Base-by-base conservation (phyloP, 2,113 vertebrate genomes). In the Calyptommatus sinebrachiatus region DNA sequence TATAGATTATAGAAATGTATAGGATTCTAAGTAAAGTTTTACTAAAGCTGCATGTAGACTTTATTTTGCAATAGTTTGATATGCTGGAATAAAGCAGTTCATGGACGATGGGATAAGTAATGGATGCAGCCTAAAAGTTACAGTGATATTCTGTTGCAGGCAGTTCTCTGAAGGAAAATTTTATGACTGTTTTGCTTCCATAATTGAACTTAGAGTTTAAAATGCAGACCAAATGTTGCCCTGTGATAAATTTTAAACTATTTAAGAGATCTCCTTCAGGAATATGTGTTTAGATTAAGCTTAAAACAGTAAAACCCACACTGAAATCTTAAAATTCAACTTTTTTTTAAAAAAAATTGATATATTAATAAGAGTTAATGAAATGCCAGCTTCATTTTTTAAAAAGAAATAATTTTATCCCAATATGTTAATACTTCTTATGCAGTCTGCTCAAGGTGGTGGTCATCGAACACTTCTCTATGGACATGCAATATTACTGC, bases 391-490 rank as follows among this genome's bases (percentile, higher is more conserved):
- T 68, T 68, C 35, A 29, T 20, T 68, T 68, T 21, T 67, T 29
- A 8, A 2, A 29, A 29, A 66, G 28, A 8, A 8, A 5, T 0
- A 0, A 29, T 79, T 79, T 85, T 71, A 53, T 76, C 76, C 11
- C 29, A 84, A 48, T 1, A 11, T 65, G 7, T 9, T 45, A 60
- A 5, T 88, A 2, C 57, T 57, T 20, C 78, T 81, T 41, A 31
- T 78, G 79, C 91, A 98, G 97, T 96, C 96, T 28, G 96, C 96
- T 11, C 97, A 98, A 89, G 97, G 97, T 1, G 97, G 97, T 0
- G 96, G 98, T 16, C 98, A 99, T 90, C 95, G 98, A 41, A 99
- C 98, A 0, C 93, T 99, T 3, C 95, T 99, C 29, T 99, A 99
- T 0, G 98, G 98, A 4, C 98, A 99, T 0, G 98, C 97, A 3